Conservation (phyloP, 2,888 invertebrate species). For the Opisthograptis luteolata region DNA sequence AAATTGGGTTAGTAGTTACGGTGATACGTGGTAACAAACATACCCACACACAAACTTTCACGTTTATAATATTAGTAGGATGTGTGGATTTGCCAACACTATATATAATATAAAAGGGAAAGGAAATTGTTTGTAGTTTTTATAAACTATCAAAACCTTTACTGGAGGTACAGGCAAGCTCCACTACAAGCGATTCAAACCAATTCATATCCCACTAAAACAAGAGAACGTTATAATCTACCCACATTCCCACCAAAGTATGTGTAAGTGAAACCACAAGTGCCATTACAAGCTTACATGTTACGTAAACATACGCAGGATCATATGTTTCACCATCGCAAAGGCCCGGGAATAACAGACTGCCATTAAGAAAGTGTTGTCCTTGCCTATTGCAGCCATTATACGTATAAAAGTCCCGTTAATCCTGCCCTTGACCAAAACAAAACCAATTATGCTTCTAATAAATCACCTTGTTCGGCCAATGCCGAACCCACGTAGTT, state of each 20-base stretch:
- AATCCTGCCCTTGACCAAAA: slow-evolving; percentile 69
- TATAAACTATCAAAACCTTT: too few relatives aligned
- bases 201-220: neutral
- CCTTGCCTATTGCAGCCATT: slow-evolving; percentile 63
- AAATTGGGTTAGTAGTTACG: too few relatives aligned
- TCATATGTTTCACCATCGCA: slow-evolving; percentile 23
- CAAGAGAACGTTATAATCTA: slow-evolving; percentile 7
- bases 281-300: slow-evolving; percentile 8
- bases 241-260: slow-evolving; percentile 5
- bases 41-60: too few relatives aligned
- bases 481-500: slow-evolving; percentile 51
- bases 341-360: slow-evolving; percentile 39
- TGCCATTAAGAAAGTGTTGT: slow-evolving; percentile 57
- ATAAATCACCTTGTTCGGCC: slow-evolving; percentile 61
- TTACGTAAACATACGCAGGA: slow-evolving; percentile 11
- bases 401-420: slow-evolving; percentile 69
- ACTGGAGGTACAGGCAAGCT: too few relatives aligned
- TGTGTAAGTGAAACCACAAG: slow-evolving; percentile 11
- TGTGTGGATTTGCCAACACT: too few relatives aligned
- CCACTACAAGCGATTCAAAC: too few relatives aligned
- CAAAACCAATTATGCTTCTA: slow-evolving; percentile 73
- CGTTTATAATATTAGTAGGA: too few relatives aligned
- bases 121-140: too few relatives aligned
- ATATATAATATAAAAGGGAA: too few relatives aligned
- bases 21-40: too few relatives aligned